These are phyloP conservation scores for Phocoena sinus DNA, from an alignment of 2,113 vertebrate species.

Conservation along the genomic window DNA sequence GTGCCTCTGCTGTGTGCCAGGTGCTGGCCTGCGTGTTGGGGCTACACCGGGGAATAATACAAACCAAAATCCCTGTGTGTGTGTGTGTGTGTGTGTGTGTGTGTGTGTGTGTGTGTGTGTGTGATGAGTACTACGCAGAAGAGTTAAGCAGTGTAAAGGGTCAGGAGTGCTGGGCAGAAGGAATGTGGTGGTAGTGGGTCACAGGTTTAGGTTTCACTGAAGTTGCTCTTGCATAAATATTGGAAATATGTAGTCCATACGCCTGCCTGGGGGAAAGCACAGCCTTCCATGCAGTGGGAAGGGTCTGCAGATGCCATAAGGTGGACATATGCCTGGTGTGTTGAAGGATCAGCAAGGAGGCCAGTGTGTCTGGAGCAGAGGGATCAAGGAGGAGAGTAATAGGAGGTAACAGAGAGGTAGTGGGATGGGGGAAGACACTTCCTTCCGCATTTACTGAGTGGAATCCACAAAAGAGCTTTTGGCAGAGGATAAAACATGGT, in stretches of 20 bases:
- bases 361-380: not conserved
- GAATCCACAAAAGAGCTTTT: not conserved
- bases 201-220: not conserved
- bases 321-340: not conserved
- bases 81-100: not conserved
- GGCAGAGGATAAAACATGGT: not conserved
- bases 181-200: not conserved
- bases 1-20: not conserved
- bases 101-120: not conserved
- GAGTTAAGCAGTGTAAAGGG: not conserved
- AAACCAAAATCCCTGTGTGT: not conserved
- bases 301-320: not conserved
- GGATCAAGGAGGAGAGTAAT: not conserved
- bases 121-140: not conserved
- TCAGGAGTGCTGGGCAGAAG: not conserved
- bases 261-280: not conserved
- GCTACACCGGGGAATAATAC: not conserved
- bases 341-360: not conserved
- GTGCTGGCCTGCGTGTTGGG: not conserved
- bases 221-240: not conserved
- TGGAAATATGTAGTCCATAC: not conserved
- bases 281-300: not conserved
- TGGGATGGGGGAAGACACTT: not conserved
- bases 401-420: not conserved
- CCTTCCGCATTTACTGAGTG: not conserved